Conservation (phyloP, 2,797 vertebrate species). For the Brotula barbata region DNA sequence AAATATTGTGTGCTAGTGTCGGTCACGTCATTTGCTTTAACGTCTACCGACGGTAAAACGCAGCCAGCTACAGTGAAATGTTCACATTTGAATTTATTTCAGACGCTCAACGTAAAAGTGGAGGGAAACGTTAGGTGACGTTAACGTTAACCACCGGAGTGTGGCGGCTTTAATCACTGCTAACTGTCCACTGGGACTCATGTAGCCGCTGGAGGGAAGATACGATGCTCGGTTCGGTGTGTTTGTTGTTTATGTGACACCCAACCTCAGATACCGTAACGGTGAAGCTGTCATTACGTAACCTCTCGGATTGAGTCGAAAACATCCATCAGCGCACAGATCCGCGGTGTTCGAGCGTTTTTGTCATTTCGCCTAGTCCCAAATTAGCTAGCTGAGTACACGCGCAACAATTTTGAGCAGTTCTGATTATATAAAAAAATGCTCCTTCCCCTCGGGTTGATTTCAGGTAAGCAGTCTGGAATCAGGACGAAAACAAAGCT, state of each 20-base stretch:
- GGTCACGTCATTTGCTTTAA: slow-evolving; percentile 1
- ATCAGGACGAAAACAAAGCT: too few relatives aligned
- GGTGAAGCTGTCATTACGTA: too few relatives aligned
- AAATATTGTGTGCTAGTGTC: slow-evolving; percentile 10
- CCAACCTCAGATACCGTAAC: too few relatives aligned
- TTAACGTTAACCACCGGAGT: not conserved
- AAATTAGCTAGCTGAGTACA: not conserved
- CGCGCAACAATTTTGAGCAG: slow-evolving; percentile 31
- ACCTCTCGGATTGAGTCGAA: too few relatives aligned
- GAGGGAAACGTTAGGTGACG: slow-evolving; percentile 18
- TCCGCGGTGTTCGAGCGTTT: too few relatives aligned
- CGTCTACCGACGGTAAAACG: too few relatives aligned
- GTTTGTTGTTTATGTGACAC: not conserved
- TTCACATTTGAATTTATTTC: not conserved
- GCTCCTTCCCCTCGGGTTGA: slow-evolving; percentile 8
- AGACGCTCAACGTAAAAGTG: not conserved
- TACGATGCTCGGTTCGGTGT: too few relatives aligned
- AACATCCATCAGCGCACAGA: too few relatives aligned
- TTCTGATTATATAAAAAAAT: slow-evolving; percentile 21
- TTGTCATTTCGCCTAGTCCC: not conserved
- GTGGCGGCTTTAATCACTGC: not conserved
- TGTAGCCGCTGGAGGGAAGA: not conserved
- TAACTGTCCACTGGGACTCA: not conserved
- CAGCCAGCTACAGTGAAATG: too few relatives aligned
- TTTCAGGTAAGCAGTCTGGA: too few relatives aligned